Evolutionary conservation across 2,113 vertebrate species (phyloP).

Genomic region (Pagrus major): DNA sequence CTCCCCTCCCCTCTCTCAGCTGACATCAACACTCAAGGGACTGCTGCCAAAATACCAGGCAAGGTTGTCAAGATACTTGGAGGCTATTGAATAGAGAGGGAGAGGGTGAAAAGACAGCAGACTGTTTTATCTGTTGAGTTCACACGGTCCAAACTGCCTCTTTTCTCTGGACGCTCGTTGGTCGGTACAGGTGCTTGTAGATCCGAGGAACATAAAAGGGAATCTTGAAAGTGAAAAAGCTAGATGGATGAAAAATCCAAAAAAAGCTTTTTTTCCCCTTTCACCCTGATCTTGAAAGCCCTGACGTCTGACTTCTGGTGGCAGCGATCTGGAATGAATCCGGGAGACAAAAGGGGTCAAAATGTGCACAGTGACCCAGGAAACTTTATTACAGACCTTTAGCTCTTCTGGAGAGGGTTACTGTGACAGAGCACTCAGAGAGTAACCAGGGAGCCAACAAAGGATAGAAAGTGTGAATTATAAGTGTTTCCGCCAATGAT

Average conservation of each 20-base stretch:
- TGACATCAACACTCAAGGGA: slow-evolving; percentile 87
- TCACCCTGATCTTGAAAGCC: slow-evolving; percentile 11
- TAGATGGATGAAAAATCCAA: not conserved
- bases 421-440: slow-evolving; percentile 3
- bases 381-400: slow-evolving; percentile 60
- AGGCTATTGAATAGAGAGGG: slow-evolving; percentile 74
- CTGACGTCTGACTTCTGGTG: slow-evolving; percentile 41
- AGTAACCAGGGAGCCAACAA: slow-evolving; percentile 39
- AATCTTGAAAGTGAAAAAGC: slow-evolving; percentile 11
- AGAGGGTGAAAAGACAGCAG: slow-evolving; percentile 57
- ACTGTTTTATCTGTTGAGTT: slow-evolving; percentile 60
- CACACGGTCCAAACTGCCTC: slow-evolving; percentile 50
- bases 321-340: slow-evolving; percentile 60
- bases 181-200: slow-evolving; percentile 49
- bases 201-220: not conserved
- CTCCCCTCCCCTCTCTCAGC: slow-evolving; percentile 76
- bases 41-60: slow-evolving; percentile 85
- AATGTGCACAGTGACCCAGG: slow-evolving; percentile 68
- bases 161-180: slow-evolving; percentile 1
- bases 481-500: not conserved
- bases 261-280: not conserved
- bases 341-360: slow-evolving; percentile 42
- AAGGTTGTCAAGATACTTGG: slow-evolving; percentile 84
- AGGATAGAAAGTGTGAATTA: not conserved
- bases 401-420: slow-evolving; percentile 6